These are phyloP conservation scores for Drosophila littoralis DNA, from an alignment of 1,140 invertebrate species.

Conservation along the genomic window DNA sequence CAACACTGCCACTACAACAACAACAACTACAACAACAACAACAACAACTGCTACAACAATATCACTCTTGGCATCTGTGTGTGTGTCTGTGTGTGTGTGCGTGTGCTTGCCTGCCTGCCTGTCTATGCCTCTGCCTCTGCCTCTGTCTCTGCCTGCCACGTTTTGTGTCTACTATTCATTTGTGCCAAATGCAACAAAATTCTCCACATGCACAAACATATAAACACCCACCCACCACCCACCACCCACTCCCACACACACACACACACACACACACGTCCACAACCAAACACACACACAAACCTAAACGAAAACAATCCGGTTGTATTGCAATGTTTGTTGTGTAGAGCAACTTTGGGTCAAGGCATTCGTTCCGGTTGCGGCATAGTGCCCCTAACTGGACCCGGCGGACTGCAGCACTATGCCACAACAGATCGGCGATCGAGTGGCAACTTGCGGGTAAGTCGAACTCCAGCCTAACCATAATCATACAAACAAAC, in stretches of 20 bases:
- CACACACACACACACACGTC: slow-evolving; percentile 31
- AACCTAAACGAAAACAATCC: slow-evolving; percentile 60
- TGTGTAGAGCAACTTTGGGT: slow-evolving; percentile 87
- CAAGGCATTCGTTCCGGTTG: slow-evolving; percentile 87
- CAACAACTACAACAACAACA: slow-evolving; percentile 43
- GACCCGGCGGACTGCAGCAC: slow-evolving; percentile 85
- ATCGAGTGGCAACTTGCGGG: slow-evolving; percentile 85
- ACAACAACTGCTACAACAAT: slow-evolving; percentile 29
- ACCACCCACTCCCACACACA: slow-evolving; percentile 14
- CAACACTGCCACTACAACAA: slow-evolving; percentile 47
- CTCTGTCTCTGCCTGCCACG: slow-evolving; percentile 40
- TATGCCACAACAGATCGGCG: slow-evolving; percentile 83
- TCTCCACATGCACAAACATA: slow-evolving; percentile 59
- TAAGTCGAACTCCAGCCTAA: slow-evolving; percentile 75
- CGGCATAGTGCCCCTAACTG: slow-evolving; percentile 85
- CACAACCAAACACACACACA: slow-evolving; percentile 36
- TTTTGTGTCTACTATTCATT: slow-evolving; percentile 56
- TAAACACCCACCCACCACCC: slow-evolving; percentile 25
- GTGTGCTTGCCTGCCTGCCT: slow-evolving; percentile 50
- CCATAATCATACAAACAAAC: slow-evolving; percentile 7
- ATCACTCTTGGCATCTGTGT: slow-evolving; percentile 9
- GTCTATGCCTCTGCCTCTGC: slow-evolving; percentile 40
- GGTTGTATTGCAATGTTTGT: slow-evolving; percentile 81
- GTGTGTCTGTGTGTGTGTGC: slow-evolving; percentile 44
- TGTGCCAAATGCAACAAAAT: slow-evolving; percentile 56